phyloP scores from a whole-genome alignment of 2,113 vertebrate genomes.

The Corvus hawaiiensis region DNA sequence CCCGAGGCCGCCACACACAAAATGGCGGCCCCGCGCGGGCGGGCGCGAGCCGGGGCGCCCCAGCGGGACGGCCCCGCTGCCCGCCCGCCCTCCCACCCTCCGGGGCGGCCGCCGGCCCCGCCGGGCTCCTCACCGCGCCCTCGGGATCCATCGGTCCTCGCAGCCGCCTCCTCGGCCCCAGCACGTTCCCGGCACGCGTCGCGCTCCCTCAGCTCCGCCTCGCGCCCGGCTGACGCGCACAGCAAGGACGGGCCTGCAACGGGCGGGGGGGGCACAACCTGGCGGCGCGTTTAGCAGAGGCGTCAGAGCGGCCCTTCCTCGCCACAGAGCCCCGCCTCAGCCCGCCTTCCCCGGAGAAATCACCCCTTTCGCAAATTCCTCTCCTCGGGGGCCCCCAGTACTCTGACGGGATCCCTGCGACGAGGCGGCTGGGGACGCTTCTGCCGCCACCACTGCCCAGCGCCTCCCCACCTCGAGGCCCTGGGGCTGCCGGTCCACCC shows the following conservation, averaged over 20 bases:
- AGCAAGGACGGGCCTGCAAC: background rate
- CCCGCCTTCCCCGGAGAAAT: accelerated
- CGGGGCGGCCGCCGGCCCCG: too few relatives aligned
- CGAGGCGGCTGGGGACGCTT: too few relatives aligned
- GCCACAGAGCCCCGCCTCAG: background rate
- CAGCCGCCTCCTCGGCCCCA: background rate
- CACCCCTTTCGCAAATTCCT: accelerated
- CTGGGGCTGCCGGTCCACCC: background rate
- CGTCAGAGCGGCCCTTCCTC: accelerated
- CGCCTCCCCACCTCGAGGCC: background rate
- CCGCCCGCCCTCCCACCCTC: too few relatives aligned
- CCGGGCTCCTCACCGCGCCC: conserved; percentile 8
- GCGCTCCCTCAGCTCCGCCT: background rate
- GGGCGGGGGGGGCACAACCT: background rate
- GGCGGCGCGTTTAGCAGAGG: accelerated
- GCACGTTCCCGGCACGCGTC: conserved; percentile 22
- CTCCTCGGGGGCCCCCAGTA: accelerated
- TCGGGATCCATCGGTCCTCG: conserved; percentile 28
- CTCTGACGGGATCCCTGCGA: background rate
- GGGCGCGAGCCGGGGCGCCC: background rate
- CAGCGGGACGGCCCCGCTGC: background rate
- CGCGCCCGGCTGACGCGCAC: background rate
- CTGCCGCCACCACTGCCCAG: background rate
- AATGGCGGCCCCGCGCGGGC: background rate
- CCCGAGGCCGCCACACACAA: background rate